Percentiles rank a stretch among this genome's conserved stretches.
Evolutionary conservation across 2,113 vertebrate genomes (phyloP).

Genomic region (Solenodon paradoxus): DNA sequence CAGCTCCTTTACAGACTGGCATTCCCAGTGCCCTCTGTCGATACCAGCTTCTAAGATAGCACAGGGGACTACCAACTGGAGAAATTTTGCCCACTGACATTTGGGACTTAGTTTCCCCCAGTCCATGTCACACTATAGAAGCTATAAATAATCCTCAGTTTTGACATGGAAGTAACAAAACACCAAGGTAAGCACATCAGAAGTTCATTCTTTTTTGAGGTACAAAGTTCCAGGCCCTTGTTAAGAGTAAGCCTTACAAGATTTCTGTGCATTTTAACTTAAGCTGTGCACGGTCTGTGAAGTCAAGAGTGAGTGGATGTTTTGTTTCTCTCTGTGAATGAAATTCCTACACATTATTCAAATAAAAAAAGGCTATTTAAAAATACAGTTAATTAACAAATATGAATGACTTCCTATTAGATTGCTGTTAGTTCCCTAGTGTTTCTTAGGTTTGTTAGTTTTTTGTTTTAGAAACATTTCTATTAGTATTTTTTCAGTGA

Average conservation of each 20-base stretch:
- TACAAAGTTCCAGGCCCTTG: constrained; percentile 58
- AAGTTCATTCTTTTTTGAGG: constrained; percentile 24
- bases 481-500: constrained; percentile 61
- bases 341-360: constrained; percentile 55
- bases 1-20: neutral
- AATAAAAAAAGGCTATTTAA: neutral
- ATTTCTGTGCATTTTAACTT: constrained; percentile 19
- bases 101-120: constrained; percentile 38
- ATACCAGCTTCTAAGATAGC: neutral
- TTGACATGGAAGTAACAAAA: constrained; percentile 26
- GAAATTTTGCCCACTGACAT: neutral
- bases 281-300: constrained; percentile 61
- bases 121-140: neutral
- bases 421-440: constrained; percentile 44
- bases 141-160: constrained; percentile 32
- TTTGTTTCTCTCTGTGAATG: constrained; percentile 65
- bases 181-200: neutral
- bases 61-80: neutral
- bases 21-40: neutral
- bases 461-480: constrained; percentile 58
- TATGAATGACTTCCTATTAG: constrained; percentile 38
- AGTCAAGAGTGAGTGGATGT: constrained; percentile 50
- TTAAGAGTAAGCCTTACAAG: constrained; percentile 76
- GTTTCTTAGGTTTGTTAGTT: constrained; percentile 49
- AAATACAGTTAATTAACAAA: constrained; percentile 46